Conservation (phyloP, 1,140 invertebrate genomes). For the Drosophila miranda region DNA sequence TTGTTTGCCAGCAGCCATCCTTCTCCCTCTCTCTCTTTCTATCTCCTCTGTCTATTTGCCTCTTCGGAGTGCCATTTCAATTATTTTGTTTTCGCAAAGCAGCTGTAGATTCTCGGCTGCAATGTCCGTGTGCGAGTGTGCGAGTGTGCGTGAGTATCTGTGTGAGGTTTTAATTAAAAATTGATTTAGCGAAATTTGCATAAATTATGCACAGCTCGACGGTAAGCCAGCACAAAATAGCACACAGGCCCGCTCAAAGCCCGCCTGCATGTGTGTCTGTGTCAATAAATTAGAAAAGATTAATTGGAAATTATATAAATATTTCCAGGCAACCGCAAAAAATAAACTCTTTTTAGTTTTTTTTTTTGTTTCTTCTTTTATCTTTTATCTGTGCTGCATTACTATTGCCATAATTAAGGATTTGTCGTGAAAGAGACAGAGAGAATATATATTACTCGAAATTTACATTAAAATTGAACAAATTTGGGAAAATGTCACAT, state of each 20-base stretch:
- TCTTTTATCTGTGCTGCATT: slow-evolving; percentile 23
- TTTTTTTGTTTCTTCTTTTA: no score
- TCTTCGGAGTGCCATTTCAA: slow-evolving; percentile 31
- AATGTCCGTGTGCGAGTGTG: slow-evolving; percentile 1
- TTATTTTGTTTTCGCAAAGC: slow-evolving; percentile 48
- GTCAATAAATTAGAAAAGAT: slow-evolving; percentile 78
- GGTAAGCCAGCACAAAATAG: slow-evolving; percentile 56
- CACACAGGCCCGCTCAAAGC: slow-evolving; percentile 7
- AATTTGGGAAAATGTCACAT: no score
- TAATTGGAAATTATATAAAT: slow-evolving; percentile 67
- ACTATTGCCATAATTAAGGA: slow-evolving; percentile 44
- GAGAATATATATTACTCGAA: no score
- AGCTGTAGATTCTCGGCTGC: slow-evolving; percentile 14
- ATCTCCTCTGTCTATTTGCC: slow-evolving; percentile 11
- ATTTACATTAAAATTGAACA: no score
- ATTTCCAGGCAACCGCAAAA: slow-evolving; percentile 2
- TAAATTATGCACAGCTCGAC: slow-evolving; percentile 74
- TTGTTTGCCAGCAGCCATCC: slow-evolving; percentile 53
- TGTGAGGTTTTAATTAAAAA: slow-evolving; percentile 77
- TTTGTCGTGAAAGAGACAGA: slow-evolving; percentile 31
- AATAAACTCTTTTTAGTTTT: not conserved
- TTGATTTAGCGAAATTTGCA: slow-evolving; percentile 79
- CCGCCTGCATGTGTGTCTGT: slow-evolving; percentile 37
- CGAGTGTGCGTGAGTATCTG: slow-evolving; percentile 19
- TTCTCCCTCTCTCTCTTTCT: not conserved